Conservation (phyloP, 2,113 vertebrate species). For the Colaptes auratus region DNA sequence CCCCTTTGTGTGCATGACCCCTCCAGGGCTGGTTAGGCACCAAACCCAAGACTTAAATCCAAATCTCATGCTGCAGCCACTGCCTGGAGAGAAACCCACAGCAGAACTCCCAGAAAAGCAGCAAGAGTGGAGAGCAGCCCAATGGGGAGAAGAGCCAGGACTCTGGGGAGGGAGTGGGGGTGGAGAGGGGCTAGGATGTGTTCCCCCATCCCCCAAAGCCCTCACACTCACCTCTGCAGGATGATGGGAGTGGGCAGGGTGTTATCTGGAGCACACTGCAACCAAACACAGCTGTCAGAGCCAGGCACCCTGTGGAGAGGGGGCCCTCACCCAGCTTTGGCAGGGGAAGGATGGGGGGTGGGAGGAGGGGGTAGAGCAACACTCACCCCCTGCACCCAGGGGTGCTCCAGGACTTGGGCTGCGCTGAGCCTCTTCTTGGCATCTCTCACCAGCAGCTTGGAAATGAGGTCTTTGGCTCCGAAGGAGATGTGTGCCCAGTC, state of each 20-base stretch:
- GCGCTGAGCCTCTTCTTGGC: conserved; percentile 97
- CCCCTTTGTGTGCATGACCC: accelerated
- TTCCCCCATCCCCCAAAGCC: not conserved
- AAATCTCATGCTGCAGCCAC: accelerated
- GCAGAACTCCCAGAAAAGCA: not conserved
- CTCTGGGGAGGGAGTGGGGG: not conserved
- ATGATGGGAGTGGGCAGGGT: conserved; percentile 88
- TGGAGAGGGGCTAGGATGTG: not conserved
- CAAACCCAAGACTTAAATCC: accelerated
- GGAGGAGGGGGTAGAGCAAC: not conserved
- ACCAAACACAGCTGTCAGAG: not conserved
- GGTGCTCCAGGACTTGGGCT: conserved; percentile 94
- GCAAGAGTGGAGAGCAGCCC: accelerated
- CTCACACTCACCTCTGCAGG: conserved; percentile 87
- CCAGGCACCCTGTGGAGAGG: accelerated
- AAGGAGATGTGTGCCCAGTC: conserved; percentile 97
- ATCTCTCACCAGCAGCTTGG: conserved; percentile 95
- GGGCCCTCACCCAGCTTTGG: accelerated
- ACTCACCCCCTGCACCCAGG: conserved; percentile 95
- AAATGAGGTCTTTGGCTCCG: conserved; percentile 98
- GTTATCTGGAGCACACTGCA: conserved; percentile 86
- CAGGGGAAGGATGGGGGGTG: not conserved
- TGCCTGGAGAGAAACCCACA: accelerated
- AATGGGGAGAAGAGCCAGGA: too few relatives aligned
- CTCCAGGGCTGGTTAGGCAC: accelerated